Conservation (phyloP, 2,888 invertebrate species). For the Oscheius sp. region DNA sequence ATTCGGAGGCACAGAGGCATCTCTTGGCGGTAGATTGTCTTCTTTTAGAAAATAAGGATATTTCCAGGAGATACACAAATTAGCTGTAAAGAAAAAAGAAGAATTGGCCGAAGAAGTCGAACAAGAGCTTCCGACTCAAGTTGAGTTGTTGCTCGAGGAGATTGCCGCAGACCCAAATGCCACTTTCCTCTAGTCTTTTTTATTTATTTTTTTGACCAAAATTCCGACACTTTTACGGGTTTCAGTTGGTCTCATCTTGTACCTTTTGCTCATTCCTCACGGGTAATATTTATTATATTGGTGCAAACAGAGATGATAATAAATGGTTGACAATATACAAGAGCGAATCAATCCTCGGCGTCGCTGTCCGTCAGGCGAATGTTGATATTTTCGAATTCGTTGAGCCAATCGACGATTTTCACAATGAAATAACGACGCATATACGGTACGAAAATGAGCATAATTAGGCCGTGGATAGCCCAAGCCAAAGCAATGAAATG, state of each 20-base stretch:
- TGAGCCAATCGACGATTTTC: too few relatives aligned
- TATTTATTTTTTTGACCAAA: conserved; percentile 4
- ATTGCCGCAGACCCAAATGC: conserved; percentile 59
- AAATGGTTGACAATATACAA: too few relatives aligned
- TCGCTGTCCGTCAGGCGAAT: too few relatives aligned
- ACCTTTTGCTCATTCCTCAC: too few relatives aligned
- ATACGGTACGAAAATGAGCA: too few relatives aligned
- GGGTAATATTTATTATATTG: too few relatives aligned
- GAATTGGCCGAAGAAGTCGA: conserved; percentile 29
- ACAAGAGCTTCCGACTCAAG: conserved; percentile 31
- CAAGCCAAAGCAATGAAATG: too few relatives aligned
- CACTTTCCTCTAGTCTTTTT: conserved; percentile 52
- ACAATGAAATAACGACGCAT: too few relatives aligned
- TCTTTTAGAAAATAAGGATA: not conserved
- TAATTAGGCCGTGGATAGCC: too few relatives aligned
- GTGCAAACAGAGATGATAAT: too few relatives aligned
- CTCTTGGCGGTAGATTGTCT: conserved; percentile 6
- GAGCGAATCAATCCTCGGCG: too few relatives aligned
- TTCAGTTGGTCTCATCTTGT: not conserved
- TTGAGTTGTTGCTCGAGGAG: conserved; percentile 60
- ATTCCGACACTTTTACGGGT: not conserved
- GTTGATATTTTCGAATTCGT: too few relatives aligned
- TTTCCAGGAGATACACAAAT: conserved; percentile 16
- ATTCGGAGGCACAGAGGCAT: conserved; percentile 32
- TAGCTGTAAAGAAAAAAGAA: conserved; percentile 3